Conservation (phyloP, 2,888 invertebrate genomes). For the Heliconius sara region DNA sequence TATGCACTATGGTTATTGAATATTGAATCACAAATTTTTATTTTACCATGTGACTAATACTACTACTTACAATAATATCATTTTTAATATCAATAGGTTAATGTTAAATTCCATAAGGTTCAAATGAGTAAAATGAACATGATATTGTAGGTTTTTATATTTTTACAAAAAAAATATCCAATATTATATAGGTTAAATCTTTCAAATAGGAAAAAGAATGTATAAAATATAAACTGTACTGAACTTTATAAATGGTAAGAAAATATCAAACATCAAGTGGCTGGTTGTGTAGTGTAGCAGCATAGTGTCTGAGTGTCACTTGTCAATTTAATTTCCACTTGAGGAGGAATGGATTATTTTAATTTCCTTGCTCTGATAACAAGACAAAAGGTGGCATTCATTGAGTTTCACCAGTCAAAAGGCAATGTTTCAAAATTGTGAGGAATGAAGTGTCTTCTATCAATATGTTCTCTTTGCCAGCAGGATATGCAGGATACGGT, state of each 20-base stretch:
- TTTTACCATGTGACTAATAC: background rate
- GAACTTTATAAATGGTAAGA: background rate
- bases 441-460: no score
- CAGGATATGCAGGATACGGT: background rate
- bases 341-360: no score
- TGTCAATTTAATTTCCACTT: no score
- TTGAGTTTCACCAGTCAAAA: background rate
- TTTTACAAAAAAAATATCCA: background rate
- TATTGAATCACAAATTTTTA: background rate
- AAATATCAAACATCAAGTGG: background rate
- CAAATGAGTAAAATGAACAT: background rate
- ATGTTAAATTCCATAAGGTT: background rate
- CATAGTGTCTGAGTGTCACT: background rate
- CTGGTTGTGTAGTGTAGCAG: background rate
- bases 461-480: no score
- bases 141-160: constrained; percentile 1
- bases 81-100: background rate
- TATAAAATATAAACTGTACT: background rate
- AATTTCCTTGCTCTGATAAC: background rate
- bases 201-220: background rate
- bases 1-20: background rate
- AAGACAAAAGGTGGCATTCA: background rate
- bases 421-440: no score
- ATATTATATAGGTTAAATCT: background rate
- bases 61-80: background rate